A percentile compares a stretch with the other conserved stretches of the same genome.
Evolutionary conservation across 2,888 invertebrate species (phyloP).

Genomic region (Drosophila engyochracea): DNA sequence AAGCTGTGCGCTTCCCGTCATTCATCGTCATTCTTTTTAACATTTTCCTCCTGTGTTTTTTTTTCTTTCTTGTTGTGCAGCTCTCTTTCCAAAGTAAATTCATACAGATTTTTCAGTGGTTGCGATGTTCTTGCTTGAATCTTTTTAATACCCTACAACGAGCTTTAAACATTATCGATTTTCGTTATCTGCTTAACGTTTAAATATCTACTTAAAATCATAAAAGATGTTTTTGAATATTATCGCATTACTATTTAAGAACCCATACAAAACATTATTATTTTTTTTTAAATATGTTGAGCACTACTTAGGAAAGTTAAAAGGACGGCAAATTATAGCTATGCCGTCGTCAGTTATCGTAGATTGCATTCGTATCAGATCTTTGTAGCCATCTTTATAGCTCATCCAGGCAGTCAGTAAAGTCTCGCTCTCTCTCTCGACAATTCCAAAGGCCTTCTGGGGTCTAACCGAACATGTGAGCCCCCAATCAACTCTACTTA

Average conservation of each 20-base stretch:
- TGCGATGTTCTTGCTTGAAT: not conserved
- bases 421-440: not conserved
- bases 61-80: slow-evolving; percentile 17
- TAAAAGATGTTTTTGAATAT: not conserved
- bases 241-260: not conserved
- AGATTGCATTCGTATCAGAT: not conserved
- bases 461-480: slow-evolving; percentile 46
- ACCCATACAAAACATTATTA: not conserved
- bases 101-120: slow-evolving; percentile 52
- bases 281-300: not conserved
- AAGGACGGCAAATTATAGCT: no score
- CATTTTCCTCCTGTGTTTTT: slow-evolving; percentile 66
- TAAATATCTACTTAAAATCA: not conserved
- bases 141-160: slow-evolving; percentile 30
- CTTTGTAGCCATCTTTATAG: slow-evolving; percentile 7
- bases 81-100: slow-evolving; percentile 59
- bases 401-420: slow-evolving; percentile 18
- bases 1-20: slow-evolving; percentile 78
- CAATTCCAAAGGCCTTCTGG: slow-evolving; percentile 1
- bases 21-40: slow-evolving; percentile 80
- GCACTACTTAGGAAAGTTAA: not conserved
- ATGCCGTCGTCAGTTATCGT: no score
- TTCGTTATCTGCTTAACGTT: not conserved
- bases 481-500: slow-evolving; percentile 70
- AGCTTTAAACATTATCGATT: not conserved